Base-by-base conservation (phyloP, 2,888 invertebrate genomes). In the Ectemnius continuus region DNA sequence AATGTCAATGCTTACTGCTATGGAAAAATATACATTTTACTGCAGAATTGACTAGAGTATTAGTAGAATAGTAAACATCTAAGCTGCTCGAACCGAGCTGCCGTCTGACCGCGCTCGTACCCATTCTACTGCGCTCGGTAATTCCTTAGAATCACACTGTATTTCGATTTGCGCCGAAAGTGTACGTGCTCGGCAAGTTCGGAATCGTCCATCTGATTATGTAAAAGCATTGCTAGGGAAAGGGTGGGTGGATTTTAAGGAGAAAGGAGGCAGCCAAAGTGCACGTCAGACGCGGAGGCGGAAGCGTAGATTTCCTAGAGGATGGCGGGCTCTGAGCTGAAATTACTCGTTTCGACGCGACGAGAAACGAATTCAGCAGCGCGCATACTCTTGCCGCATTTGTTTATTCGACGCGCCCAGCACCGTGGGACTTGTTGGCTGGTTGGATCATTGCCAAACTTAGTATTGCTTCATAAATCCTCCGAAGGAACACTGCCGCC, bases 401-500 rank as follows among this genome's bases (percentile, higher is more conserved):
- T 87, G 85, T 87, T 86, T 86, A 85, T 87, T 83, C 82, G 80
- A 78, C 69, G 67, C 62, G 79, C 73, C 78, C 66, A 59, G 69
- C 75, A 81, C 81, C 84, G 80, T 83, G 74, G 80, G 77, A 86
- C 83, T 84, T 84, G 84, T 87, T 85, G 85, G 82, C 78, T 82
- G 85, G 80, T 80, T 88, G 88, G 88, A 82, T 76, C 84, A 80
- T 71, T 83, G 88, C 88, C 88, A 88, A 85, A 84, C 81, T 78
- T 82, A 81, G 86, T 87, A 88, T 88, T 88, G 86, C 88, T 87
- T 87, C 88, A 87, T 88, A 88, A 88, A 88, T 88, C 82, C 83
- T 81, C 64, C 58, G 73, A 80, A 86, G 86, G 78, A 87, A 81
- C 80, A 52, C 52, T 14, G 6, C n/a, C 36, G 36, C 5, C 36